Conservation (phyloP, 2,797 vertebrate species). For the Paedocypris micromegethes region DNA sequence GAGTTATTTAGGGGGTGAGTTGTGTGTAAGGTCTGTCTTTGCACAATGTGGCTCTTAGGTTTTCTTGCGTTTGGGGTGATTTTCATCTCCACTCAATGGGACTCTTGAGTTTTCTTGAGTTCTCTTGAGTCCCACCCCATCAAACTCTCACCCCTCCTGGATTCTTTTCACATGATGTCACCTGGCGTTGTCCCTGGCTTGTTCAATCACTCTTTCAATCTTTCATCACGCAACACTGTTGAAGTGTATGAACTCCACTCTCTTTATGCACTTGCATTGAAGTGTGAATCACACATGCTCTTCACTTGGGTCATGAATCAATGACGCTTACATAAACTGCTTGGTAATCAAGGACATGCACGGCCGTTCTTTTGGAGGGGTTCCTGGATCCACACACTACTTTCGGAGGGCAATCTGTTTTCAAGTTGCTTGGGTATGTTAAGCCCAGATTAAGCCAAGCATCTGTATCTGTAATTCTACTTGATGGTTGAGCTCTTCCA, state of each 20-base stretch:
- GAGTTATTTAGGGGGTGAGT: background rate
- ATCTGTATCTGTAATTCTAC: slow-evolving; percentile 3
- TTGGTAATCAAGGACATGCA: slow-evolving; percentile 16
- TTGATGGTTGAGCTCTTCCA: slow-evolving; percentile 15
- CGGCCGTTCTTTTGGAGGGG: slow-evolving; percentile 17
- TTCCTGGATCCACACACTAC: slow-evolving; percentile 2
- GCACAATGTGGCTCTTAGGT: too few species aligned
- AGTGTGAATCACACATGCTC: too few species aligned
- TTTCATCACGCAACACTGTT: slow-evolving; percentile 3
- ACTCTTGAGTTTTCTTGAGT: background rate
- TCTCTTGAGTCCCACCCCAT: slow-evolving; percentile 41
- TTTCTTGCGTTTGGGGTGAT: slow-evolving; percentile 14
- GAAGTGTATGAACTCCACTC: too few species aligned
- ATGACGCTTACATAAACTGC: background rate
- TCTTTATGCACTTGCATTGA: slow-evolving; percentile 11
- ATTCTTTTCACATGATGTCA: slow-evolving; percentile 65
- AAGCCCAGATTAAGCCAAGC: background rate
- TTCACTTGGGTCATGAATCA: too few species aligned
- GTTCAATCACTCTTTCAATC: slow-evolving; percentile 39
- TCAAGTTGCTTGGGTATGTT: slow-evolving; percentile 5
- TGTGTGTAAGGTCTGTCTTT: too few species aligned
- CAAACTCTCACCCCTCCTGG: slow-evolving; percentile 35
- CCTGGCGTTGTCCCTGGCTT: slow-evolving; percentile 22
- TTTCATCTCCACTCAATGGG: slow-evolving; percentile 36
- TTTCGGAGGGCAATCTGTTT: slow-evolving; percentile 1